Conservation (phyloP, 2,797 vertebrate species). For the Huso huso region DNA sequence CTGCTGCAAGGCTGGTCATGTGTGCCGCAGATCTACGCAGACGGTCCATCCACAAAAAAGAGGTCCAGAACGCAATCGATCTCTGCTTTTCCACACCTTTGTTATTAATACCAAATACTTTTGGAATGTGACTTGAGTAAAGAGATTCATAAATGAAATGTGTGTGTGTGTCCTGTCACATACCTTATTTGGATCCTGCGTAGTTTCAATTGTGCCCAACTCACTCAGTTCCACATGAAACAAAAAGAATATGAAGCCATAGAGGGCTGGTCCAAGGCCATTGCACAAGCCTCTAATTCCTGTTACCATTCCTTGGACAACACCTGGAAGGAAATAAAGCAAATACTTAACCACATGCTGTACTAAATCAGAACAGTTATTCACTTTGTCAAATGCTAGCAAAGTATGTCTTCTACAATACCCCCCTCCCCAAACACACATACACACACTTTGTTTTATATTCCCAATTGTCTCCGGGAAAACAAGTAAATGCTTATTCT, state of each 20-base stretch:
- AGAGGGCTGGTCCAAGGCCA: conserved; percentile 85
- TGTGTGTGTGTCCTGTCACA: background rate
- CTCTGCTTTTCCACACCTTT: background rate
- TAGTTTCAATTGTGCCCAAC: conserved; percentile 53
- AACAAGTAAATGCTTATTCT: too few species aligned
- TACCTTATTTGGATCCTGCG: conserved; percentile 62
- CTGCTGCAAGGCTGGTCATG: background rate
- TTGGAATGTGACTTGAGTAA: background rate
- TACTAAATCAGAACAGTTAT: background rate
- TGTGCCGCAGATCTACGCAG: too few species aligned
- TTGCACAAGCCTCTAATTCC: conserved; percentile 89
- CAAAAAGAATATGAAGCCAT: conserved; percentile 88
- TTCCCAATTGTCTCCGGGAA: background rate
- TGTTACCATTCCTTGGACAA: conserved; percentile 89
- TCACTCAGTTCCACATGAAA: conserved; percentile 84
- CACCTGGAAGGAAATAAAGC: conserved; percentile 47
- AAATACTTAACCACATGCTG: background rate
- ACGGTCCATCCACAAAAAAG: background rate
- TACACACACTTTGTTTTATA: background rate
- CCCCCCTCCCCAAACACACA: too few species aligned
- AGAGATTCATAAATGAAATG: background rate
- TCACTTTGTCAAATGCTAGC: background rate
- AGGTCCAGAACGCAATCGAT: background rate
- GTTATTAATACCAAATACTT: background rate
- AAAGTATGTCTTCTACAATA: background rate